Evolutionary conservation across 2,113 vertebrate species (phyloP).

Genomic region (Oncorhynchus tshawytscha): DNA sequence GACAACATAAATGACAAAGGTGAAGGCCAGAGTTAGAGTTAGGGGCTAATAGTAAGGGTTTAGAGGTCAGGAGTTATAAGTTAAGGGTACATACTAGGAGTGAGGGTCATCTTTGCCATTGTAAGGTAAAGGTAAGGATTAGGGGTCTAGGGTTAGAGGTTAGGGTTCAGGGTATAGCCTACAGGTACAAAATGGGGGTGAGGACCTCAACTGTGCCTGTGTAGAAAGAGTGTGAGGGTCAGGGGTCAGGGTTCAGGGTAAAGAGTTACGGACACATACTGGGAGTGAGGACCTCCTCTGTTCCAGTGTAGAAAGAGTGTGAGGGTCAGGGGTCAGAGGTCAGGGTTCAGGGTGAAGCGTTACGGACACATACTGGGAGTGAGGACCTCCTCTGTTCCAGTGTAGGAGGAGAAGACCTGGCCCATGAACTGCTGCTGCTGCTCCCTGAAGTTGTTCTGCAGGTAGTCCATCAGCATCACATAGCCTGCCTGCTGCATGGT

Average conservation of each 20-base stretch:
- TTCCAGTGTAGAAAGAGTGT: not conserved
- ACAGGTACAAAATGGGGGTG: not conserved
- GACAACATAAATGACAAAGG: too few species aligned
- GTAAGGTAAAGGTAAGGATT: not conserved
- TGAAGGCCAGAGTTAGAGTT: not conserved
- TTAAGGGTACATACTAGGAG: not conserved
- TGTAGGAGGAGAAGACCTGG: not conserved
- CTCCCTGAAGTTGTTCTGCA: too few species aligned
- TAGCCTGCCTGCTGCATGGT: too few species aligned
- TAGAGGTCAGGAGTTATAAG: not conserved
- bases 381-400: not conserved
- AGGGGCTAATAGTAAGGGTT: not conserved
- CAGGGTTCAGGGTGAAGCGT: not conserved
- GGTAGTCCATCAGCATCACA: too few species aligned
- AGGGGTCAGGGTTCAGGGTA: not conserved
- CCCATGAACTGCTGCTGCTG: too few species aligned
- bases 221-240: slow-evolving; percentile 53
- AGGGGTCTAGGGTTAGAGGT: not conserved
- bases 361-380: not conserved
- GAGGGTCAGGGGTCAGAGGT: not conserved
- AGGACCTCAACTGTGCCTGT: slow-evolving; percentile 77
- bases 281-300: not conserved
- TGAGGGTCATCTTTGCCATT: too few species aligned
- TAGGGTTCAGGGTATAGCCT: not conserved
- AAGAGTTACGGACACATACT: not conserved